These are phyloP conservation scores for Hemicentrotus pulcherrimus DNA, from an alignment of 35 echinoderm and acorn worm genomes.

Conservation along the genomic window DNA sequence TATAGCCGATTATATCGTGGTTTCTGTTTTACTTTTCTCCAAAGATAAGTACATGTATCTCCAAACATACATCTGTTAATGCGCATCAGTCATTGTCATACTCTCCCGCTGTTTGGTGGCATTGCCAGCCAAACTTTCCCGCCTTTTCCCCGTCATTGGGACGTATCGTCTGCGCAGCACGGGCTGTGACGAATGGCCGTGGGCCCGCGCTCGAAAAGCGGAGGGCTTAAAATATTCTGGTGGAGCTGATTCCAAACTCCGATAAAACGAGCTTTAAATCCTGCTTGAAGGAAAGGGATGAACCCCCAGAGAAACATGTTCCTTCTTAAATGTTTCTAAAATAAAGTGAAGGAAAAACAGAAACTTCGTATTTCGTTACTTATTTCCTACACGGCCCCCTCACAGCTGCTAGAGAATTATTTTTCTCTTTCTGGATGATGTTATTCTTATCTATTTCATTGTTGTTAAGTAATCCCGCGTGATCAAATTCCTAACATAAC, in stretches of 20 bases:
- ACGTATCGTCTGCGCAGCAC: not conserved
- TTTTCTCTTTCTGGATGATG: not conserved
- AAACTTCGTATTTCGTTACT: not conserved
- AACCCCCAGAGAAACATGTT: not conserved
- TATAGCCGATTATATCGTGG: not conserved
- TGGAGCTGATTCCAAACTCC: constrained; percentile 2
- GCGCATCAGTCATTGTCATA: not conserved
- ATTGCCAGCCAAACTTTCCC: constrained; percentile 20
- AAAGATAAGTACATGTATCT: not conserved
- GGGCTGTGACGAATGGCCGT: constrained; percentile 21
- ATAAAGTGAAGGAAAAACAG: not conserved
- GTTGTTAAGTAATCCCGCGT: not conserved
- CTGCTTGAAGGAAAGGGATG: not conserved
- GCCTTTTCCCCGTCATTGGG: not conserved
- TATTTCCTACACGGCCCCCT: not conserved
- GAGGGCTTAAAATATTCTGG: constrained; percentile 20
- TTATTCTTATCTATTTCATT: not conserved
- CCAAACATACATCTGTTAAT: not conserved
- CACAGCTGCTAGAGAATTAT: not conserved
- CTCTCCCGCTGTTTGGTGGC: not conserved
- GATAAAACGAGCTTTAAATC: constrained; percentile 23
- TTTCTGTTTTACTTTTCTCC: not conserved
- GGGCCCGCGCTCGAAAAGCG: not conserved
- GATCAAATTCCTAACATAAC: not conserved
- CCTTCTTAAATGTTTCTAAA: not conserved